Evolutionary conservation across 2,797 vertebrate species (phyloP).

Genomic region (Chaetophractus vellerosus): DNA sequence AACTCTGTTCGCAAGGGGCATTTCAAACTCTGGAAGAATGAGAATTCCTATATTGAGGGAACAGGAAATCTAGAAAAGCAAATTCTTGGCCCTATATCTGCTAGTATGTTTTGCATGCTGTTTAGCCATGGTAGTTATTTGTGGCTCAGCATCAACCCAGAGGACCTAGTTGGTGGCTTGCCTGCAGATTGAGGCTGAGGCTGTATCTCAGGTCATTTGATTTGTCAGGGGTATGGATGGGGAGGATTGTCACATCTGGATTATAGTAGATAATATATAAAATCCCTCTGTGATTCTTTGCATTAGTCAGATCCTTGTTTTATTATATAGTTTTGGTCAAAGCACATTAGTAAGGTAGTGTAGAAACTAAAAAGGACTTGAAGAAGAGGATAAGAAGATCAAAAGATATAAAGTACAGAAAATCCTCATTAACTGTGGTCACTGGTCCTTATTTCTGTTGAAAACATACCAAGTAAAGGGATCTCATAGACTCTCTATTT

Average conservation of each 20-base stretch:
- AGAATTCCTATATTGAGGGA: neutral
- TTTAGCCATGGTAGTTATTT: neutral
- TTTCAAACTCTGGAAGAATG: neutral
- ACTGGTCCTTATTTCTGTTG: neutral
- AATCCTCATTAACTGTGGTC: neutral
- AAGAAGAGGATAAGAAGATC: neutral
- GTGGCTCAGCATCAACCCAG: neutral
- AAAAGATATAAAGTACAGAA: neutral
- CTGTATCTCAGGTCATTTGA: neutral
- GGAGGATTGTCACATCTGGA: neutral
- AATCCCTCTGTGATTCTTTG: neutral
- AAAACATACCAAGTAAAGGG: neutral
- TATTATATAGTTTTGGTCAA: constrained; percentile 8
- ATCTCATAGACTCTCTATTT: neutral
- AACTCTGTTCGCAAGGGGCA: neutral
- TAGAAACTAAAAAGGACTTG: neutral
- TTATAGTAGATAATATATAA: neutral
- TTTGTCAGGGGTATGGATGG: too few relatives aligned
- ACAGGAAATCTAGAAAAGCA: neutral
- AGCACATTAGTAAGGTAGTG: neutral
- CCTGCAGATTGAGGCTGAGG: neutral
- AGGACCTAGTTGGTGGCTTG: neutral
- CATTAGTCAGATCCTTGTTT: neutral
- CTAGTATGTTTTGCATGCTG: neutral
- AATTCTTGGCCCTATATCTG: neutral